Evolutionary conservation across 2,888 invertebrate genomes (phyloP), one percentile per base, ranked within the genome.

Genomic region (Autographa pulchrina): DNA sequence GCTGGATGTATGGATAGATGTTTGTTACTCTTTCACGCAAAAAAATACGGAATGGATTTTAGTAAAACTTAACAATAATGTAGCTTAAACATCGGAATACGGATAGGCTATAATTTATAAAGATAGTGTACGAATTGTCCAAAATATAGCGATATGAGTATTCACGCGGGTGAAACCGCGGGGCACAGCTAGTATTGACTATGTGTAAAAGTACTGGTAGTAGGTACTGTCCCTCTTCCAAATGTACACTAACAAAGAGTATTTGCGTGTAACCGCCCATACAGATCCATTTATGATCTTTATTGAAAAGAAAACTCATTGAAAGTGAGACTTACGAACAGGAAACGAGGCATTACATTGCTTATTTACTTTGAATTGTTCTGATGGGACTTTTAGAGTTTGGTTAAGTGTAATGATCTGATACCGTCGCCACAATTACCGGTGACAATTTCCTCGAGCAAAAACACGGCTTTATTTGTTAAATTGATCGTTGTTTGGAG

Each of bases 201-300:
- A 56, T 25, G 20, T 16, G 16, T 48, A 7, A 48, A 7, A n/a
- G 48, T 25, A 25, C 25, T 25, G 3, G 25, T 25, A 25, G 25
- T n/a, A 48, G n/a, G 48, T 25, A 11, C 9, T 25, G 18, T 14
- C 25, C 56, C 4, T 3, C 56, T 63, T 38, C 32, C 13, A 3
- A 77, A 20, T 59, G 41, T 43, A 61, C n/a, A 32, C 16, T 68
- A 52, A 56, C 59, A 35, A 75, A 25, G 52, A 65, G 31, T 60
- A 62, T 59, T 65, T 16, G 32, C 59, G 11, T 56, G 56, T 79
- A 61, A 52, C 35, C 61, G n/a, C 41, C 32, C 31, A 58, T 1
- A 31, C 43, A 56, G 25, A 61, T 20, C 64, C 70, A 62, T 77
- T 77, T 66, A 14, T 35, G 52, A 64, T 80, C 61, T 77, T 75